A percentile compares a stretch with the other conserved stretches of the same genome.
These are phyloP conservation scores for Aptenodytes patagonicus DNA, from an alignment of 2,113 vertebrate species.

Conservation along the genomic window DNA sequence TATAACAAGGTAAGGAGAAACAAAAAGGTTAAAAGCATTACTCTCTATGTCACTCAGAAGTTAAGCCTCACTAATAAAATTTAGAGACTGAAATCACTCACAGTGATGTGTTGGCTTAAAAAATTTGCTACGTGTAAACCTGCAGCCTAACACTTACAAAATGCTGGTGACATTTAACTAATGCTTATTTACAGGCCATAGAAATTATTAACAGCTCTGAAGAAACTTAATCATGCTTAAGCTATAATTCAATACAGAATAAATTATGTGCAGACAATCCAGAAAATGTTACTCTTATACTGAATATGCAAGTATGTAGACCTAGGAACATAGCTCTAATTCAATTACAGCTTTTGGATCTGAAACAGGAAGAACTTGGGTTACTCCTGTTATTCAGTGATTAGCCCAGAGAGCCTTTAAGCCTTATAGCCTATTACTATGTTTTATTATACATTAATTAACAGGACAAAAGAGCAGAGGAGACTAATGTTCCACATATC, in stretches of 20 bases:
- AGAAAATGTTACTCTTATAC: not conserved
- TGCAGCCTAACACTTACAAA: not conserved
- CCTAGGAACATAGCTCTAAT: not conserved
- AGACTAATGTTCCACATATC: not conserved
- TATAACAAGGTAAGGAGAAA: not conserved
- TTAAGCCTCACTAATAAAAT: not conserved
- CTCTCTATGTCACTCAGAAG: not conserved
- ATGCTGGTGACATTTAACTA: not conserved
- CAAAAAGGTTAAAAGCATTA: not conserved
- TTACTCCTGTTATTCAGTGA: not conserved
- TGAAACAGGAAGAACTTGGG: not conserved
- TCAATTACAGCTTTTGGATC: not conserved
- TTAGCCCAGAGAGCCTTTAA: not conserved
- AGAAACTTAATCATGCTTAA: not conserved
- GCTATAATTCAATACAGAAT: not conserved
- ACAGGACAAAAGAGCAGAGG: not conserved
- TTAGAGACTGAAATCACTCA: not conserved
- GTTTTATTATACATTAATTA: not conserved
- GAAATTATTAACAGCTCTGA: not conserved
- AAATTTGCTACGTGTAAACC: not conserved
- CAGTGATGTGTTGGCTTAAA: not conserved
- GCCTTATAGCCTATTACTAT: not conserved
- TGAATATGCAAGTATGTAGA: not conserved
- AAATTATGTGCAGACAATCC: not conserved
- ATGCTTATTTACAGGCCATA: not conserved